Evolutionary conservation across 2,113 vertebrate species (phyloP).

Genomic region (Parus major): DNA sequence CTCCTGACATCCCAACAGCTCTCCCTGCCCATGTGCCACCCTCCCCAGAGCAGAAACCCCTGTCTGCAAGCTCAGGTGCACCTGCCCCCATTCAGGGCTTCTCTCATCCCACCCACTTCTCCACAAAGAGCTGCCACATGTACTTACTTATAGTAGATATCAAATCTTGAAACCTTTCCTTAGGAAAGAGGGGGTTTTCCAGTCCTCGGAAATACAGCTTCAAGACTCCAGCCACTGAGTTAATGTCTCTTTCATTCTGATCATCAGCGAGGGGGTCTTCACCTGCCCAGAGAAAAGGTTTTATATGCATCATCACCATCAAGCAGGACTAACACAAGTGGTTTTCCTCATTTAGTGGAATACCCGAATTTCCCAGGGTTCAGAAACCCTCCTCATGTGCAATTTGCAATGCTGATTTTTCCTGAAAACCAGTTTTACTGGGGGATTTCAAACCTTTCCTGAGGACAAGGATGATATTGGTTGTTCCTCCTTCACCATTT

Average conservation of each 20-base stretch:
- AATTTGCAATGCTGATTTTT: neutral
- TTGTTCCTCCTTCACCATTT: neutral
- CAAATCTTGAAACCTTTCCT: conserved; percentile 95
- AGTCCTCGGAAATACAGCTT: conserved; percentile 98
- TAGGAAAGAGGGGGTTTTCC: conserved; percentile 96
- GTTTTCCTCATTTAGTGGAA: neutral
- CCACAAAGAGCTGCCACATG: neutral
- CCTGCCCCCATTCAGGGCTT: neutral
- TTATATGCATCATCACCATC: neutral
- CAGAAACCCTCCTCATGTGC: neutral
- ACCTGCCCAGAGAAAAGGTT: conserved; percentile 72
- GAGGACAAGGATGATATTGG: neutral
- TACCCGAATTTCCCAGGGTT: neutral
- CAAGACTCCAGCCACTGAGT: conserved; percentile 95
- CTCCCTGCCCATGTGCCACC: neutral
- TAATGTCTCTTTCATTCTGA: conserved; percentile 93
- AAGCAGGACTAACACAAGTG: neutral
- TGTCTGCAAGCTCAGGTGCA: fast-evolving
- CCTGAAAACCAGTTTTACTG: neutral
- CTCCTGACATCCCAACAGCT: neutral
- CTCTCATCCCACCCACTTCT: neutral
- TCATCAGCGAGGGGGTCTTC: conserved; percentile 96
- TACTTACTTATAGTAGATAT: conserved; percentile 97
- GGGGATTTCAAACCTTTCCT: neutral
- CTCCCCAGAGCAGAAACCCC: neutral